These are phyloP conservation scores for Dilophus febrilis DNA, from an alignment of 2,888 invertebrate genomes.

Conservation along the genomic window DNA sequence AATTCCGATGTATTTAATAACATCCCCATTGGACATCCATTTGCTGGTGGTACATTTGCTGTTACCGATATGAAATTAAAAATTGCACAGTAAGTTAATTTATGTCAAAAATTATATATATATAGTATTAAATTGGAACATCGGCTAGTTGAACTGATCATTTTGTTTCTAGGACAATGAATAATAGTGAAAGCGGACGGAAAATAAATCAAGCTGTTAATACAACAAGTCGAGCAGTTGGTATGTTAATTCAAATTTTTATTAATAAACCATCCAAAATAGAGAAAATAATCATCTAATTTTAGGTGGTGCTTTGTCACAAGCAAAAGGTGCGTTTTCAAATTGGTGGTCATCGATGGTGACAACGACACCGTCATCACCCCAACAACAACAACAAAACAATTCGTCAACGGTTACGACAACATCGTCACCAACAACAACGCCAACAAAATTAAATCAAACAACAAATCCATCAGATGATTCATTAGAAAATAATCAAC, in stretches of 20 bases:
- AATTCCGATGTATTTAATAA: constrained; percentile 48
- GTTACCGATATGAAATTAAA: constrained; percentile 87
- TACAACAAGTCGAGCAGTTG: constrained; percentile 80
- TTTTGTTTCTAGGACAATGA: constrained; percentile 86
- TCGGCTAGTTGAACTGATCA: too few relatives aligned
- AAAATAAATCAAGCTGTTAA: constrained; percentile 86
- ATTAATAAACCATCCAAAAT: too few relatives aligned
- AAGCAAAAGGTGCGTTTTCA: constrained; percentile 71
- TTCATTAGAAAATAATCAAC: too few relatives aligned
- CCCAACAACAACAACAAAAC: neutral
- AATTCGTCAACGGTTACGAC: constrained; percentile 3
- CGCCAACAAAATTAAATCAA: too few relatives aligned
- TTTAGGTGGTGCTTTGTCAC: constrained; percentile 73
- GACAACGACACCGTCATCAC: constrained; percentile 30
- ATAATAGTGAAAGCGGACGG: constrained; percentile 81
- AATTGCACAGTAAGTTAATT: constrained; percentile 63
- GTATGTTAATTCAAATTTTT: constrained; percentile 18
- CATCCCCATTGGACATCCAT: constrained; percentile 75
- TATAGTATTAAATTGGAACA: too few relatives aligned
- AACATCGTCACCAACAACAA: too few relatives aligned
- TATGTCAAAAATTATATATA: too few relatives aligned
- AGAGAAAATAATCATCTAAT: too few relatives aligned
- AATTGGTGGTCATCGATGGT: constrained; percentile 71
- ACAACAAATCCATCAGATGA: too few relatives aligned
- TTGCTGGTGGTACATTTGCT: constrained; percentile 76